Percentiles rank a stretch among this genome's conserved stretches.
phyloP scores from a whole-genome alignment of 2,113 vertebrate genomes.

The Podarcis raffonei region DNA sequence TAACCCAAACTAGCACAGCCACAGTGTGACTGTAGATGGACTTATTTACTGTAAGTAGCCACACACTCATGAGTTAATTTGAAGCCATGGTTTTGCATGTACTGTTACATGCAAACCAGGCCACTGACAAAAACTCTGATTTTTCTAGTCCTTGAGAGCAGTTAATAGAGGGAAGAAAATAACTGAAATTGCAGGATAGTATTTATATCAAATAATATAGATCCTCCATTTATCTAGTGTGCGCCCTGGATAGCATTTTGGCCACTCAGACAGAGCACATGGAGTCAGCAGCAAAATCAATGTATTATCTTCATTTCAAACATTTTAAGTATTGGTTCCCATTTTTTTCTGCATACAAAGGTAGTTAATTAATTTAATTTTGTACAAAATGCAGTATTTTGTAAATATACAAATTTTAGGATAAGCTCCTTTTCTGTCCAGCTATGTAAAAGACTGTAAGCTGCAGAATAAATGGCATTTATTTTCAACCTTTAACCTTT shows the following conservation, averaged over 20 bases:
- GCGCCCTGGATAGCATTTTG: background rate
- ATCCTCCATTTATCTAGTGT: background rate
- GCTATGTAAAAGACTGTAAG: conserved; percentile 8
- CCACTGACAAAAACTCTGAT: background rate
- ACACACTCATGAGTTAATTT: too few relatives aligned
- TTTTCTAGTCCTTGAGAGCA: background rate
- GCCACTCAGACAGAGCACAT: background rate
- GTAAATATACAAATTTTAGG: conserved; percentile 4
- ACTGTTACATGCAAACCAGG: too few relatives aligned
- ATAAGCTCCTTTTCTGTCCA: conserved; percentile 27
- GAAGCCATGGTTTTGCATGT: too few relatives aligned
- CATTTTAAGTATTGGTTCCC: background rate
- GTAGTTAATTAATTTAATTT: background rate
- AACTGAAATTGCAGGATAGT: background rate
- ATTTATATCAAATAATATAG: background rate
- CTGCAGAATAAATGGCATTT: conserved; percentile 17
- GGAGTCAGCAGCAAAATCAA: background rate
- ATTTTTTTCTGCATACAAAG: background rate
- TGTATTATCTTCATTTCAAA: background rate
- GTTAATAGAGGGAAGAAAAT: background rate
- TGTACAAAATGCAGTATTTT: background rate
- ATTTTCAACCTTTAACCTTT: conserved; percentile 15
- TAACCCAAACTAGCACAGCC: too few relatives aligned
- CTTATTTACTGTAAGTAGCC: too few relatives aligned
- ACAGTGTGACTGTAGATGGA: too few relatives aligned